Conservation (phyloP, 2,113 vertebrate species). For the Vimba vimba region DNA sequence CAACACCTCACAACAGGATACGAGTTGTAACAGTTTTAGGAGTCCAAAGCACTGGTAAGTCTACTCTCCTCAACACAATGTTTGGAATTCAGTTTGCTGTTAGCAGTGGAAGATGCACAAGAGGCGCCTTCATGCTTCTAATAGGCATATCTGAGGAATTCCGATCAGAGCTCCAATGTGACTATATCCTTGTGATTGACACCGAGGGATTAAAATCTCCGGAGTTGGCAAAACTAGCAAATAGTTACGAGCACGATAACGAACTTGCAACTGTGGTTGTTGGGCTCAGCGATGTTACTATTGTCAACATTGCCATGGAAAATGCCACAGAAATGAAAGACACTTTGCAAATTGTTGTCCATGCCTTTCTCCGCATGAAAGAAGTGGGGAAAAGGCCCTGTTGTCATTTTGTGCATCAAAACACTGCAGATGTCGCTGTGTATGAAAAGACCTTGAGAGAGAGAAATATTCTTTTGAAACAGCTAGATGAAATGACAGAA, state of each 20-base stretch:
- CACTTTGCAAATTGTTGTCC: slow-evolving; percentile 73
- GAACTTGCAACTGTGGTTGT: slow-evolving; percentile 64
- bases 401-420: slow-evolving; percentile 65
- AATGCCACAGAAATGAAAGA: slow-evolving; percentile 70
- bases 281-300: slow-evolving; percentile 61
- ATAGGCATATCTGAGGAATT: slow-evolving; percentile 66
- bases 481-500: slow-evolving; percentile 59
- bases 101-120: slow-evolving; percentile 67
- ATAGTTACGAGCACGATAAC: slow-evolving; percentile 63
- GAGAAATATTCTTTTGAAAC: slow-evolving; percentile 51
- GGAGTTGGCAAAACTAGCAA: slow-evolving; percentile 48
- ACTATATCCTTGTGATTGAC: slow-evolving; percentile 78
- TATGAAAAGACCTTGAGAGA: slow-evolving; percentile 50
- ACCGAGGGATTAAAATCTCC: slow-evolving; percentile 68
- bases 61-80: slow-evolving; percentile 82
- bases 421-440: slow-evolving; percentile 45
- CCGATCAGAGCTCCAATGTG: slow-evolving; percentile 69
- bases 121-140: slow-evolving; percentile 70
- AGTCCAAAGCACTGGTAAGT: slow-evolving; percentile 68
- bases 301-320: slow-evolving; percentile 64
- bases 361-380: slow-evolving; percentile 74
- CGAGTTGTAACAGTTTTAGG: slow-evolving; percentile 60
- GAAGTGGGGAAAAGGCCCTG: slow-evolving; percentile 54
- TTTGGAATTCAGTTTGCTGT: slow-evolving; percentile 78
- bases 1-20: slow-evolving; percentile 49